Conservation (phyloP, 1,140 invertebrate species). For the Caenorhabditis elegans region DNA sequence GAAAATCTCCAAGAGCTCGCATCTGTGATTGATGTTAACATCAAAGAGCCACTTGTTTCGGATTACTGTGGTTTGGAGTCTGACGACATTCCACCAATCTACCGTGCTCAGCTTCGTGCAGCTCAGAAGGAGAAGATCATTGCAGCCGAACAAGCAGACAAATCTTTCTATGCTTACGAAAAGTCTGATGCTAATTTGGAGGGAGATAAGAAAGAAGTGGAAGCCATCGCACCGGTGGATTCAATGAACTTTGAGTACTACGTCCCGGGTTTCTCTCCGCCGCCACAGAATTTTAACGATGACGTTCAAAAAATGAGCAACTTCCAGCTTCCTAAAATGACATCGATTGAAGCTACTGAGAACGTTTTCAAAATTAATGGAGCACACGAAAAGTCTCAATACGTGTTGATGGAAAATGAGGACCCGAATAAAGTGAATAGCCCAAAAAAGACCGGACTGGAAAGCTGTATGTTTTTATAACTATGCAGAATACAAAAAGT, state of each 20-base stretch:
- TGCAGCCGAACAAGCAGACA: neutral
- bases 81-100: neutral
- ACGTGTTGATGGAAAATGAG: neutral
- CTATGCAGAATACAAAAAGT: too few species aligned
- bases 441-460: neutral
- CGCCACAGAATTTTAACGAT: neutral
- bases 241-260: neutral
- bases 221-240: too few species aligned
- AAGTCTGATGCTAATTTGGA: too few species aligned
- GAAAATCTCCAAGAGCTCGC: neutral
- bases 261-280: conserved; percentile 1
- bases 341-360: neutral
- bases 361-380: neutral
- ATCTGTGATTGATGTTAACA: neutral
- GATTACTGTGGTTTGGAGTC: conserved; percentile 16
- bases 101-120: neutral
- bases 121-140: neutral
- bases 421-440: neutral
- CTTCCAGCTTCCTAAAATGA: neutral
- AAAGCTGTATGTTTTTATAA: neutral
- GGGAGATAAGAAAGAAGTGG: too few species aligned
- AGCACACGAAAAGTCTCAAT: neutral
- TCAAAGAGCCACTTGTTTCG: neutral
- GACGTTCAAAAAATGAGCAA: neutral
- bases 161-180: neutral